Conservation (phyloP, 2,113 vertebrate genomes). For the Atractosteus spatula region DNA sequence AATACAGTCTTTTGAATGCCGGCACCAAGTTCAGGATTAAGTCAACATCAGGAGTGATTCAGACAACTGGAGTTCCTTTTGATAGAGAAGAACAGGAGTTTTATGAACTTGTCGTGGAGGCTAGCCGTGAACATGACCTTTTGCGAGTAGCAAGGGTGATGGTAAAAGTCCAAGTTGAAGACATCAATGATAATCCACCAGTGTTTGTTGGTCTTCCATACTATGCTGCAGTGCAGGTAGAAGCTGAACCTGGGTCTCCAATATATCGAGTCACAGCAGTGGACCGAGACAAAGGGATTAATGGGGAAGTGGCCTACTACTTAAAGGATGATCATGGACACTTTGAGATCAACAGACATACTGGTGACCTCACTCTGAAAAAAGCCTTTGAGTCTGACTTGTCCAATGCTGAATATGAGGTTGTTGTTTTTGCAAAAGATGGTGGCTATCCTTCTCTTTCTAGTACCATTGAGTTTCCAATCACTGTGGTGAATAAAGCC, state of each 20-base stretch:
- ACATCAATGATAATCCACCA: conserved; percentile 90
- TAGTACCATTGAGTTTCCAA: conserved; percentile 79
- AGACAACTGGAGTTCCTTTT: conserved; percentile 86
- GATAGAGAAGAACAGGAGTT: conserved; percentile 90
- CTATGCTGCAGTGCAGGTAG: conserved; percentile 92
- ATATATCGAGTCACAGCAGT: conserved; percentile 86
- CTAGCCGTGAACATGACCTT: conserved; percentile 82
- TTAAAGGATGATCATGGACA: conserved; percentile 86
- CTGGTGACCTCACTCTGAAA: conserved; percentile 80
- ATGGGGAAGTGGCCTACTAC: conserved; percentile 87
- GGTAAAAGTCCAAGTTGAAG: conserved; percentile 85
- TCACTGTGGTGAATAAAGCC: conserved; percentile 95
- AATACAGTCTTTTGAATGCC: conserved; percentile 87
- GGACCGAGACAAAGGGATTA: conserved; percentile 86
- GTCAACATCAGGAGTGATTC: conserved; percentile 89
- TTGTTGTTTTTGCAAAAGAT: conserved; percentile 84
- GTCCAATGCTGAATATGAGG: conserved; percentile 87
- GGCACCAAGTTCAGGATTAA: conserved; percentile 89
- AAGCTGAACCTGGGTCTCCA: conserved; percentile 82
- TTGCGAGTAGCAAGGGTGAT: conserved; percentile 85
- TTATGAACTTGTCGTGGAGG: conserved; percentile 92
- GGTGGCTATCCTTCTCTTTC: conserved; percentile 82
- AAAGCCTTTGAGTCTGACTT: conserved; percentile 88
- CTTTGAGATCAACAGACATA: conserved; percentile 84
- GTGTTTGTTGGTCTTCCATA: conserved; percentile 93